phyloP scores from a whole-genome alignment of 1,140 invertebrate genomes.

The Heliconius melpomene region DNA sequence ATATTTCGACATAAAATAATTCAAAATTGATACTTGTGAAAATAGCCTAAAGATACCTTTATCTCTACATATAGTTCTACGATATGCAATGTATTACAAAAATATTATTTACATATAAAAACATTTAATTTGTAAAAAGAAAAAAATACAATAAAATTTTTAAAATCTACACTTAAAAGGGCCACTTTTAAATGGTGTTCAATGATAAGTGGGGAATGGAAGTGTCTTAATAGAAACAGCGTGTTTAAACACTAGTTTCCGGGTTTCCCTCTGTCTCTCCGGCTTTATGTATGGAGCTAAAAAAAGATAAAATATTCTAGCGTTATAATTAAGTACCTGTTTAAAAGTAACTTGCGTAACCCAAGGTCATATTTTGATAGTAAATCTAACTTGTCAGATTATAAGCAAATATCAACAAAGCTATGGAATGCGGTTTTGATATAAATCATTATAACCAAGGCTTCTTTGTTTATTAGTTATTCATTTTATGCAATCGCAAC shows the following conservation, averaged over 20 bases:
- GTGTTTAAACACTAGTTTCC: too few species aligned
- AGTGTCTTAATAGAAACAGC: too few species aligned
- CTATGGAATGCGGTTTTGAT: constrained; percentile 42
- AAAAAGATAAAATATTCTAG: constrained; percentile 17
- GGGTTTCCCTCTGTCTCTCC: too few species aligned
- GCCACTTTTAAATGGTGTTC: too few species aligned
- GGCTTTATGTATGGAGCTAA: too few species aligned
- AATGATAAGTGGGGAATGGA: too few species aligned
- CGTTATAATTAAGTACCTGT: constrained; percentile 24
- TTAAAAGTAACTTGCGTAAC: constrained; percentile 39
- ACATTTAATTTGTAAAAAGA: background rate
- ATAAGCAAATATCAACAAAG: constrained; percentile 39
- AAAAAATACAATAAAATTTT: background rate
- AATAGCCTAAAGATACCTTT: too few species aligned
- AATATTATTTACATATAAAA: background rate
- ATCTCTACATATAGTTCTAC: too few species aligned
- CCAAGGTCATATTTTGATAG: constrained; percentile 40
- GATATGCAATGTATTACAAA: background rate
- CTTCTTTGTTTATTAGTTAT: constrained; percentile 30
- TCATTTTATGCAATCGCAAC: constrained; percentile 32
- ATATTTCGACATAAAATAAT: too few species aligned
- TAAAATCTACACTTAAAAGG: background rate
- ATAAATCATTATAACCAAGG: constrained; percentile 36
- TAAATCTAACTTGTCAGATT: constrained; percentile 46
- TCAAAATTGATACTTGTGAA: too few species aligned